A percentile compares a stretch with the other conserved stretches of the same genome.
phyloP scores from a whole-genome alignment of 2,797 vertebrate species.

The Lerista edwardsae region DNA sequence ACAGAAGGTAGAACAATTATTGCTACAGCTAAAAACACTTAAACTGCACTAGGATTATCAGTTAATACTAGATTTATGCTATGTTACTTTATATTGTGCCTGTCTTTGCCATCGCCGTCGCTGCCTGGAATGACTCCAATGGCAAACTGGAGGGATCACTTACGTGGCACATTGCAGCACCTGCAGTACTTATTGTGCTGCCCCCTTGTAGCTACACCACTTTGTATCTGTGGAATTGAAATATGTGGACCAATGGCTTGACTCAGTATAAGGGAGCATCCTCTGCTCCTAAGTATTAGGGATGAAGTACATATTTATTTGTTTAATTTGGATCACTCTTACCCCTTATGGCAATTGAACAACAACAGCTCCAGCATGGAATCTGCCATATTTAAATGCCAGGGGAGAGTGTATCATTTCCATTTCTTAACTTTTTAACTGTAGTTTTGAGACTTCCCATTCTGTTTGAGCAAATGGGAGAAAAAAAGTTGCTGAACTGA shows the following conservation, averaged over 20 bases:
- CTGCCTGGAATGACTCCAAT: too few relatives aligned
- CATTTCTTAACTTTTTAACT: neutral
- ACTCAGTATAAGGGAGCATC: too few relatives aligned
- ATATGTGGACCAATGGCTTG: too few relatives aligned
- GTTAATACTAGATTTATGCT: neutral
- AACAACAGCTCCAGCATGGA: neutral
- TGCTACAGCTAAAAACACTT: conserved; percentile 5
- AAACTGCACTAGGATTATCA: neutral
- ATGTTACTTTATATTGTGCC: too few relatives aligned
- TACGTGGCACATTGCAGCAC: too few relatives aligned
- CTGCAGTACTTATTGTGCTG: too few relatives aligned
- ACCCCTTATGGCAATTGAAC: neutral
- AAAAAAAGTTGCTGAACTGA: conserved; percentile 10
- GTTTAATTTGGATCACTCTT: neutral
- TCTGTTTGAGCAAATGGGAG: neutral
- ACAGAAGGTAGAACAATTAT: neutral
- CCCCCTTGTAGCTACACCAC: too few relatives aligned
- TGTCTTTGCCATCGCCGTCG: too few relatives aligned
- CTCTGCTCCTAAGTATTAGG: too few relatives aligned
- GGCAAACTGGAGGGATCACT: too few relatives aligned
- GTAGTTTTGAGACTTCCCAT: conserved; percentile 31
- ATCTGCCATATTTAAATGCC: neutral
- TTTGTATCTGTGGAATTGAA: too few relatives aligned
- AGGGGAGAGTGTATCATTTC: neutral
- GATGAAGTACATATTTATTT: neutral